Evolutionary conservation across 2,888 invertebrate genomes (phyloP), one percentile per base, ranked within the genome.

Genomic region (Pristionchus arcanus): DNA sequence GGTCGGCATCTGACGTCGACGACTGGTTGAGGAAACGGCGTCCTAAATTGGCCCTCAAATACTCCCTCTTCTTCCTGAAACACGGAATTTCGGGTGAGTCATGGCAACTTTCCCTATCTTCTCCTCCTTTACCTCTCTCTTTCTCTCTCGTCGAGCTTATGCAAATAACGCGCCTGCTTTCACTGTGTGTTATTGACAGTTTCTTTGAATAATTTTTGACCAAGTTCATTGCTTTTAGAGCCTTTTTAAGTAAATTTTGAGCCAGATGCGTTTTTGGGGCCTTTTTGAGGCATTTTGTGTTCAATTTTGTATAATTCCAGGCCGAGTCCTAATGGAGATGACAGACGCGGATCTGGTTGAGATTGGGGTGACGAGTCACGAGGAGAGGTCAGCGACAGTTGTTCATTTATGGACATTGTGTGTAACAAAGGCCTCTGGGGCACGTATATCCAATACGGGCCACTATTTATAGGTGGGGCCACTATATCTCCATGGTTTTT

Each of bases 31-130:
- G 92, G 53, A 90, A 91, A 37, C 91, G 92, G 53, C 89, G 92
- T 16, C 93, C 93, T 4, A 93, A 92, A 87, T 88, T 93, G 74
- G 93, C 93, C 13, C 88, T 93, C 77, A 93, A 93, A 90, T 93
- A 93, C 90, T 91, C 93, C 9, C 91, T 91, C n/a, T 91, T 91
- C 77, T 93, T 93, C 88, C 63, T 93, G n/a, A 84, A 92, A 16
- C 93, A 93, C 87, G 92, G 92, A 85, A 90, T 93, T 37, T 92
- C 92, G 53, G 93, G 93, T 93, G n/a, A 77, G n/a, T n/a, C n/a
- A n/a, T n/a, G n/a, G n/a, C n/a, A n/a, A 77, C 31, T 88, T 25
- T n/a, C 31, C 11, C 28, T 31, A 53, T 4, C 25, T 74, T 31
- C 34, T 0, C 31, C 68, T 13, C 68, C 19, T 19, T n/a, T n/a